Conservation (phyloP, 2,113 vertebrate species). For the Microcebus jonahi region DNA sequence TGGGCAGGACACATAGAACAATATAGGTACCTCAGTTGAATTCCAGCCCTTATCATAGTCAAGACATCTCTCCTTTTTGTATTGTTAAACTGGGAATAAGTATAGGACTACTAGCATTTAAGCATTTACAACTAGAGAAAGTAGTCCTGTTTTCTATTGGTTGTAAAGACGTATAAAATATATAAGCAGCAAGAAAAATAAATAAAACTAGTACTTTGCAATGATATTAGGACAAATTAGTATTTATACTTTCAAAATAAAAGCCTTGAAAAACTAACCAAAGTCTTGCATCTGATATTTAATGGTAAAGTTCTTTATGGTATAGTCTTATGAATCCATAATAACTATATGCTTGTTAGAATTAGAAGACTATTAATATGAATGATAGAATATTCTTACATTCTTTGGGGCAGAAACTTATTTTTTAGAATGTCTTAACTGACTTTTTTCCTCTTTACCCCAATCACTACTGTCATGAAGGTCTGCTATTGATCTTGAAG, state of each 20-base stretch:
- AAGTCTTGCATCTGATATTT: slow-evolving; percentile 26
- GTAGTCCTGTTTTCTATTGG: slow-evolving; percentile 12
- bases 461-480: slow-evolving; percentile 80
- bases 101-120: neutral
- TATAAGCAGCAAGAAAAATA: slow-evolving; percentile 13
- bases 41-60: neutral
- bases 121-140: slow-evolving; percentile 41
- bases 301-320: slow-evolving; percentile 2
- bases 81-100: neutral
- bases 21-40: neutral
- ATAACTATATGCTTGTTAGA: slow-evolving; percentile 24
- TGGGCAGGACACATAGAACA: neutral
- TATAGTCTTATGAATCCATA: slow-evolving; percentile 21
- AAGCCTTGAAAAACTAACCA: slow-evolving; percentile 49
- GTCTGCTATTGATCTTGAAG: slow-evolving; percentile 98
- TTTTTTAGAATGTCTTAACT: slow-evolving; percentile 42
- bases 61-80: neutral
- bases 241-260: slow-evolving; percentile 13
- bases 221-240: neutral
- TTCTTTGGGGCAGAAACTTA: neutral
- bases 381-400: neutral
- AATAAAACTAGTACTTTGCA: slow-evolving; percentile 30
- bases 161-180: slow-evolving; percentile 23
- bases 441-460: slow-evolving; percentile 34
- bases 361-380: slow-evolving; percentile 33